phyloP scores from a whole-genome alignment of 2,113 vertebrate genomes.

The Calyptommatus sinebrachiatus region DNA sequence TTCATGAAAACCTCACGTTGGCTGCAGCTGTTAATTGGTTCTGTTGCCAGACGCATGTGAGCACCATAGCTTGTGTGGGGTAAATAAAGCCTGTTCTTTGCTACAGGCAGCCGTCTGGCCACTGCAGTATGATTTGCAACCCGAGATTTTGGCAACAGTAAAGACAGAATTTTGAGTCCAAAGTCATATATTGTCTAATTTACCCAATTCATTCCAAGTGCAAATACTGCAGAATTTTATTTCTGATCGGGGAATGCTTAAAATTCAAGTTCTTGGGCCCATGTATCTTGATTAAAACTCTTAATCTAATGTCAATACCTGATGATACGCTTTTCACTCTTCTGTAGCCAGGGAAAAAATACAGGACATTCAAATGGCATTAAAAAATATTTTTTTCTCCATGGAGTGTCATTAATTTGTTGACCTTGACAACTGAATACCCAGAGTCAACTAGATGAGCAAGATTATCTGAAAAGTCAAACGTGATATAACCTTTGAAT shows the following conservation, averaged over 20 bases:
- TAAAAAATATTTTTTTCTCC: neutral
- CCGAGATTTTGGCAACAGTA: too few species aligned
- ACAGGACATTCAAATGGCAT: neutral
- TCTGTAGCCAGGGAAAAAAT: neutral
- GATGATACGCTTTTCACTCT: neutral
- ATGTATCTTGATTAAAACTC: neutral
- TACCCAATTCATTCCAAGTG: neutral
- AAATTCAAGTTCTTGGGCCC: neutral
- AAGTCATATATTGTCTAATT: neutral
- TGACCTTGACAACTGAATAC: neutral
- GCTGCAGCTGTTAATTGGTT: too few species aligned
- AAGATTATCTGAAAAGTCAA: neutral
- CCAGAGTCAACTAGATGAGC: neutral
- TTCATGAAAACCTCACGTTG: too few species aligned
- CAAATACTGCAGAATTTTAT: neutral
- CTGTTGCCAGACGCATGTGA: too few species aligned
- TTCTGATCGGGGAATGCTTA: neutral
- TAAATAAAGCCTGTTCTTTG: too few species aligned
- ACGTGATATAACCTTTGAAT: neutral
- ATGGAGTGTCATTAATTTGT: neutral
- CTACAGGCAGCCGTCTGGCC: too few species aligned
- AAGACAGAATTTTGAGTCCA: too few species aligned
- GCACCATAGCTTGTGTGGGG: too few species aligned
- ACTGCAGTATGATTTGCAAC: too few species aligned
- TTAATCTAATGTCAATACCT: neutral